Conservation (phyloP, 2,888 invertebrate species). For the Lathronympha strigana region DNA sequence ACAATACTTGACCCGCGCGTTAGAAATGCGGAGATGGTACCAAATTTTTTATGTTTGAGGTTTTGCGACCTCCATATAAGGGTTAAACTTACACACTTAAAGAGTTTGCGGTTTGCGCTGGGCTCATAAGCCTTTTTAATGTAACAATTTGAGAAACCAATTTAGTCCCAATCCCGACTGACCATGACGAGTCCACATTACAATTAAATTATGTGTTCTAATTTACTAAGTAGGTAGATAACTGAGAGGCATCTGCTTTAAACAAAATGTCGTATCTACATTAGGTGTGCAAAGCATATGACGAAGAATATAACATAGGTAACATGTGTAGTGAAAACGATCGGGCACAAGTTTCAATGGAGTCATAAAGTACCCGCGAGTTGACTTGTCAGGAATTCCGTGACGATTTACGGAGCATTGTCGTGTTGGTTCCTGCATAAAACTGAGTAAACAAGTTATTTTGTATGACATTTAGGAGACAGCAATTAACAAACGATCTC, state of each 20-base stretch:
- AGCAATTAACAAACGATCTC: constrained; percentile 30
- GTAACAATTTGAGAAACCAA: constrained; percentile 11
- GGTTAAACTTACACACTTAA: constrained; percentile 43
- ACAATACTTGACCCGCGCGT: constrained; percentile 65
- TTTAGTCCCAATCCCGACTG: constrained; percentile 4
- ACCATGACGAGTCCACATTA: background rate
- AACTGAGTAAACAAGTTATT: constrained; percentile 69
- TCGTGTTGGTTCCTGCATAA: constrained; percentile 64
- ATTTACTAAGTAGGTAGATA: background rate
- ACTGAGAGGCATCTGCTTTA: background rate
- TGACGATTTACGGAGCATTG: constrained; percentile 75
- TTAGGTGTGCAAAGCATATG: constrained; percentile 28
- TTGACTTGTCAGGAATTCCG: constrained; percentile 54
- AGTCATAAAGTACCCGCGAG: constrained; percentile 69
- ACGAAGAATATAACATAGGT: constrained; percentile 51
- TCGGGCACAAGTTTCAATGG: constrained; percentile 67
- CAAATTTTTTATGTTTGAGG: constrained; percentile 76
- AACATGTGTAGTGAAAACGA: constrained; percentile 70
- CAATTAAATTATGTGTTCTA: background rate
- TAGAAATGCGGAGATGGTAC: constrained; percentile 69
- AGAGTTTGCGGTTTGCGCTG: constrained; percentile 4
- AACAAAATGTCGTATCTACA: background rate
- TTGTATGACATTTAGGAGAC: constrained; percentile 41
- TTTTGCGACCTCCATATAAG: constrained; percentile 69
- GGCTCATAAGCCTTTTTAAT: background rate